Conservation (phyloP, 2,888 invertebrate genomes). For the Alitta virens region DNA sequence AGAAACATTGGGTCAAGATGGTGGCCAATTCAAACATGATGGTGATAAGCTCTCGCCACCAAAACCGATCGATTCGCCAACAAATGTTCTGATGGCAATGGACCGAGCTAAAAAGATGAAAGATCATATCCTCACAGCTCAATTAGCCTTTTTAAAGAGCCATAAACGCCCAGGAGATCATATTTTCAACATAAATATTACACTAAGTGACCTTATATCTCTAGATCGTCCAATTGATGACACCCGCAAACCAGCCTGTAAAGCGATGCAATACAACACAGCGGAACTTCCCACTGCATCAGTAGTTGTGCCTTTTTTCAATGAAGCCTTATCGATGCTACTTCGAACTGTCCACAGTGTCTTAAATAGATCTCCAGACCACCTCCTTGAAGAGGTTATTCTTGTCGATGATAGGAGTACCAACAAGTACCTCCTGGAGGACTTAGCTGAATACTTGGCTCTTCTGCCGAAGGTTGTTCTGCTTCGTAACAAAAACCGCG, state of each 20-base stretch:
- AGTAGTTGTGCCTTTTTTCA: conserved; percentile 29
- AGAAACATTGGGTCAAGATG: no score
- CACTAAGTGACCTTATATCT: conserved; percentile 29
- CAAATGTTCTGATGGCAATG: conserved; percentile 3
- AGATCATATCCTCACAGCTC: not conserved
- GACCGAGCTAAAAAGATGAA: not conserved
- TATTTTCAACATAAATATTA: conserved; percentile 30
- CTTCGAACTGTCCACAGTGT: conserved; percentile 25
- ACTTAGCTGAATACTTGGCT: conserved; percentile 26
- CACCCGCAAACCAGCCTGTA: conserved; percentile 28
- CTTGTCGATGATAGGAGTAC: conserved; percentile 30
- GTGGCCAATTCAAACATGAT: no score
- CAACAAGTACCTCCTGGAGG: conserved; percentile 20
- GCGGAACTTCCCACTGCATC: conserved; percentile 7
- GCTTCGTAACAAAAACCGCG: conserved; percentile 24
- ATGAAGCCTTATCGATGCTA: conserved; percentile 31
- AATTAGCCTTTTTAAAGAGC: not conserved
- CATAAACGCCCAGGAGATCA: conserved; percentile 18
- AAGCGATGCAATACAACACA: conserved; percentile 2
- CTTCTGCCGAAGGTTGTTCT: conserved; percentile 29
- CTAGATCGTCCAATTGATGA: conserved; percentile 28
- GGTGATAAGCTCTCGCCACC: no score
- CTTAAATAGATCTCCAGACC: conserved; percentile 21
- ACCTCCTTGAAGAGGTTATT: conserved; percentile 17
- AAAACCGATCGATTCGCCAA: not conserved